These are phyloP conservation scores for Paelopatides confundens DNA, from an alignment of 53 echinoderm and acorn worm genomes.

Conservation along the genomic window DNA sequence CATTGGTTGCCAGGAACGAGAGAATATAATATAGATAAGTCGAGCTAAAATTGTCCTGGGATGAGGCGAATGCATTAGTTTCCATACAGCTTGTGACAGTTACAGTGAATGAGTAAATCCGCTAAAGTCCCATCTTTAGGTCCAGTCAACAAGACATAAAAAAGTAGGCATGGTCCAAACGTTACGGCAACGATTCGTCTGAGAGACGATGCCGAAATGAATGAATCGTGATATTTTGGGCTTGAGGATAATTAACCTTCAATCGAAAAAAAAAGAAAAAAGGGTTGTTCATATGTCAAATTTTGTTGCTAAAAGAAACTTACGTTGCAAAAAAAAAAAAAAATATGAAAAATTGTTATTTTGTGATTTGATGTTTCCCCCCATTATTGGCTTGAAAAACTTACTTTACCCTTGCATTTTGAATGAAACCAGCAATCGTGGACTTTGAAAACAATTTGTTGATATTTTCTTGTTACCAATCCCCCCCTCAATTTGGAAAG, in stretches of 20 bases:
- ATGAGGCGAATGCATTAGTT: conserved; percentile 36
- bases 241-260: background rate
- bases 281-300: conserved; percentile 4
- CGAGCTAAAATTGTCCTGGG: background rate
- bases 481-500: background rate
- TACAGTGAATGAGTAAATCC: conserved; percentile 19
- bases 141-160: too few relatives aligned
- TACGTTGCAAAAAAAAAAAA: background rate
- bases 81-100: conserved; percentile 24
- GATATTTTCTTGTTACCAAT: background rate
- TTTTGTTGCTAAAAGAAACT: conserved; percentile 19
- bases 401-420: too few relatives aligned
- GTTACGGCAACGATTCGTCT: background rate
- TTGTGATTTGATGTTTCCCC: conserved; percentile 17
- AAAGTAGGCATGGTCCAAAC: background rate
- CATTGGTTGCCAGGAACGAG: too few relatives aligned
- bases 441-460: background rate
- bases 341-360: background rate
- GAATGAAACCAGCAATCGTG: background rate
- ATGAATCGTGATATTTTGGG: background rate
- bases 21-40: too few relatives aligned
- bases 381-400: too few relatives aligned
- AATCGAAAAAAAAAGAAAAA: background rate
- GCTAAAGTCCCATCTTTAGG: background rate
- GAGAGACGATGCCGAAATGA: background rate